phyloP scores from a whole-genome alignment of 2,888 invertebrate genomes.

The Drosophila merina region DNA sequence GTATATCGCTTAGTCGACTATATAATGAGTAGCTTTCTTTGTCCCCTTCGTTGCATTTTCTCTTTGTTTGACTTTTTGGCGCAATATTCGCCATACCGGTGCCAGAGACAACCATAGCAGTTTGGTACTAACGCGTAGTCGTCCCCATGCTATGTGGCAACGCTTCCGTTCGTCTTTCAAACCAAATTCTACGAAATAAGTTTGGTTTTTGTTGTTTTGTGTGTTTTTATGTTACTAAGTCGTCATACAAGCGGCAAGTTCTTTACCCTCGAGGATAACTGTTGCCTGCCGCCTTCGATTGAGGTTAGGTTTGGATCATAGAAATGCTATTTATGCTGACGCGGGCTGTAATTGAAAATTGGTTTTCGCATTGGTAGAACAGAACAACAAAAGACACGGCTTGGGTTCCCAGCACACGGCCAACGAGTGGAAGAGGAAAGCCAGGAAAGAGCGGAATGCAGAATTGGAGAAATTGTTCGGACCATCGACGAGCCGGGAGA shows the following conservation, averaged over 20 bases:
- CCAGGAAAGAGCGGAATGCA: constrained; percentile 34
- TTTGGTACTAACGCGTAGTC: constrained; percentile 5
- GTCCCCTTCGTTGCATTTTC: constrained; percentile 27
- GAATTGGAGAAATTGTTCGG: constrained; percentile 16
- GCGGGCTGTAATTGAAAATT: constrained; percentile 11
- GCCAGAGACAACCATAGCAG: constrained; percentile 12
- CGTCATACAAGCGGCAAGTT: neutral
- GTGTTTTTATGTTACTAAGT: neutral
- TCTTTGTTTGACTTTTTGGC: constrained; percentile 76
- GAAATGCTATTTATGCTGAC: constrained; percentile 3
- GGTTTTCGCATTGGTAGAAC: constrained; percentile 22
- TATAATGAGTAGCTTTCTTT: constrained; percentile 11
- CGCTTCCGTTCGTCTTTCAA: neutral
- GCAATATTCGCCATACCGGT: constrained; percentile 60
- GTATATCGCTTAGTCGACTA: constrained; percentile 4
- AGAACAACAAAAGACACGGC: constrained; percentile 57
- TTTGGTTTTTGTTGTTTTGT: neutral
- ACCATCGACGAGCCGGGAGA: constrained; percentile 32
- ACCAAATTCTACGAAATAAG: neutral
- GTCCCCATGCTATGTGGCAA: neutral
- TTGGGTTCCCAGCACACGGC: constrained; percentile 71
- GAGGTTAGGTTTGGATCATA: constrained; percentile 15
- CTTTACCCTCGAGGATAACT: neutral
- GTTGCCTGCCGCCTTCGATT: constrained; percentile 1
- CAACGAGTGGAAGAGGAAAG: constrained; percentile 46